These are phyloP conservation scores for Balaenoptera acutorostrata DNA, from an alignment of 2,113 vertebrate genomes.

Conservation along the genomic window DNA sequence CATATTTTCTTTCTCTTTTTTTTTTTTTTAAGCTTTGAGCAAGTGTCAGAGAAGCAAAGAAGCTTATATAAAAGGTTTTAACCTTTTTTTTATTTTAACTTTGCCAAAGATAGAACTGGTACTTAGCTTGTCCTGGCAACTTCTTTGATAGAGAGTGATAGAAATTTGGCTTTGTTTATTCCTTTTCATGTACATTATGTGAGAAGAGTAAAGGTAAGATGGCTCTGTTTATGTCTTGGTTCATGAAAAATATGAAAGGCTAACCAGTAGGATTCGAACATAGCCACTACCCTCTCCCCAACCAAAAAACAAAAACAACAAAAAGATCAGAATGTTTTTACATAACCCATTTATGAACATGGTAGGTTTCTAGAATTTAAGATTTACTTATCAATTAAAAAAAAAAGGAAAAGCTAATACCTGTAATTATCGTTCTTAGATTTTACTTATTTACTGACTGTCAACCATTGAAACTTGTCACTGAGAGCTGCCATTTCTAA, in stretches of 20 bases:
- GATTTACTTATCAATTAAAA: background rate
- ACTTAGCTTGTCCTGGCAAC: conserved; percentile 29
- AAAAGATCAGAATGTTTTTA: background rate
- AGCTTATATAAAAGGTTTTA: conserved; percentile 18
- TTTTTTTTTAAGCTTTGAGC: background rate
- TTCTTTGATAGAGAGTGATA: background rate
- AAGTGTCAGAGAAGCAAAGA: conserved; percentile 25
- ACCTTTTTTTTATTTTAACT: background rate
- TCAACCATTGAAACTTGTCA: background rate
- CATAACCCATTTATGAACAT: background rate
- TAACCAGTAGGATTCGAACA: background rate
- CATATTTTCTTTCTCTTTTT: background rate
- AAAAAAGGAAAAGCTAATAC: background rate
- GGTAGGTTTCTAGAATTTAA: background rate
- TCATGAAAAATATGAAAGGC: background rate
- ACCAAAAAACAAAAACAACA: background rate
- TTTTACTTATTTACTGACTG: background rate
- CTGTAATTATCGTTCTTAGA: background rate
- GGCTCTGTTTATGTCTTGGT: background rate
- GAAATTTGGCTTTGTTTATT: background rate
- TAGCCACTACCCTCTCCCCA: background rate
- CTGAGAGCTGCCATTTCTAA: background rate
- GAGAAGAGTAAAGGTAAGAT: background rate
- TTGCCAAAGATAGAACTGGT: conserved; percentile 35
- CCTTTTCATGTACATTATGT: background rate